Evolutionary conservation across 2,113 vertebrate genomes (phyloP), one percentile per base, ranked within the genome.

Genomic region (Gymnorhina tibicen): DNA sequence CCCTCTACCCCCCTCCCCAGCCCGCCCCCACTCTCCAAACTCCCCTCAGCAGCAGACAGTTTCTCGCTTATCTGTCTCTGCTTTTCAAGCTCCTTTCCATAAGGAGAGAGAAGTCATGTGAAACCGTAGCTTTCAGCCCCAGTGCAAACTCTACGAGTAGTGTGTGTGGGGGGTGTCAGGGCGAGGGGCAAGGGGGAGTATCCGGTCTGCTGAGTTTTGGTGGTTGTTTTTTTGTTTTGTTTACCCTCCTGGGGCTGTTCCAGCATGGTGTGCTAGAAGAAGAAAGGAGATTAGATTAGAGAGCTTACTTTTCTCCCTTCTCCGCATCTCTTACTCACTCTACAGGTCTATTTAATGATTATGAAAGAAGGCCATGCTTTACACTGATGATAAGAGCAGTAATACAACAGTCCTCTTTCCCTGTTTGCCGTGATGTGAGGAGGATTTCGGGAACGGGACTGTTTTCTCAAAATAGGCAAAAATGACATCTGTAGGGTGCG

Each of bases 11-110:
- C 59, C 60, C 60, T 35, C 26, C 68, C 56, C 82, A 77, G 53
- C 70, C 81, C 41, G 10, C 83, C 82, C 56, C 69, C 55, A 41
- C 52, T 80, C 44, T 91, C 72, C 66, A 35, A 74, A 58, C 39
- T 73, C 74, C 59, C 59, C 47, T 68, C 33, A 42, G 70, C 77
- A 64, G 79, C 82, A 9, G 19, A 93, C 89, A 37, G 16, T 94
- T 94, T 85, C 86, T 85, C 72, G 22, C 87, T 96, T 96, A 92
- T 95, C 96, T 97, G 83, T 64, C 85, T 83, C 74, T 50, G 2
- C 58, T 95, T 91, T 92, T 47, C 76, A 37, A 86, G 47, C 22
- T 47, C 16, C 42, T 75, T 75, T 75, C 68, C 63, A 18, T 28
- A 22, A 52, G 83, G 55, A 91, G 41, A 28, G 69, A 53, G 70